Conservation (phyloP, 1,140 invertebrate species). For the Anadara kagoshimensis region DNA sequence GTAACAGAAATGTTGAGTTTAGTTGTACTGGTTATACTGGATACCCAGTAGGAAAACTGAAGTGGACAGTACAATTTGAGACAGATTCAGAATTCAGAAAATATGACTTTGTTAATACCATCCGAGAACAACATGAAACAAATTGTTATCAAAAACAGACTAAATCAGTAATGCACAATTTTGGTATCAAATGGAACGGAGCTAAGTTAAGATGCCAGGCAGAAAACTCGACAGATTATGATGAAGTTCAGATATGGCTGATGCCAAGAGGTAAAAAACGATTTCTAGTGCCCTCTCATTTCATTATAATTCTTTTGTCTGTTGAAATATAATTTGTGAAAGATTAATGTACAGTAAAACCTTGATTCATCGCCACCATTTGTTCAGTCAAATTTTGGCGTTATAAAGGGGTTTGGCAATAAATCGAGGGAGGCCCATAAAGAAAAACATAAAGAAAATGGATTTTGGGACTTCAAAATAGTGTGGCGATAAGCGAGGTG, state of each 20-base stretch:
- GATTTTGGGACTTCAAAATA: no score
- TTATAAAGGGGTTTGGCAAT: no score
- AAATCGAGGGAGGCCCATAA: no score
- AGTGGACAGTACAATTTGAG: conserved; percentile 18
- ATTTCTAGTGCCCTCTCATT: no score
- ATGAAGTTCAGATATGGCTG: conserved; percentile 22
- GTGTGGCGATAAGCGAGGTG: no score
- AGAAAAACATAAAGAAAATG: no score
- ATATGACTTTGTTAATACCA: conserved; percentile 13
- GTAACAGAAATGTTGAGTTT: conserved; percentile 18
- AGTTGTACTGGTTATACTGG: conserved; percentile 25
- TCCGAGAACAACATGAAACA: conserved; percentile 5
- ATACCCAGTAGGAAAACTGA: conserved; percentile 20
- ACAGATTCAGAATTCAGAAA: conserved; percentile 2
- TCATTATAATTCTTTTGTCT: no score
- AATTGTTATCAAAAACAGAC: conserved; percentile 14
- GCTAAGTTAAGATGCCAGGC: conserved; percentile 24
- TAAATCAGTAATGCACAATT: background rate
- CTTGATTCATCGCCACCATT: no score
- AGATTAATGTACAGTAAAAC: no score
- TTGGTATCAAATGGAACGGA: conserved; percentile 22
- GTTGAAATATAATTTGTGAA: no score
- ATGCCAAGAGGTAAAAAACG: no score
- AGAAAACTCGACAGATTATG: background rate
- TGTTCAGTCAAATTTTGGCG: no score